Evolutionary conservation across 2,113 vertebrate genomes (phyloP).

Genomic region (Capricornis sumatraensis): DNA sequence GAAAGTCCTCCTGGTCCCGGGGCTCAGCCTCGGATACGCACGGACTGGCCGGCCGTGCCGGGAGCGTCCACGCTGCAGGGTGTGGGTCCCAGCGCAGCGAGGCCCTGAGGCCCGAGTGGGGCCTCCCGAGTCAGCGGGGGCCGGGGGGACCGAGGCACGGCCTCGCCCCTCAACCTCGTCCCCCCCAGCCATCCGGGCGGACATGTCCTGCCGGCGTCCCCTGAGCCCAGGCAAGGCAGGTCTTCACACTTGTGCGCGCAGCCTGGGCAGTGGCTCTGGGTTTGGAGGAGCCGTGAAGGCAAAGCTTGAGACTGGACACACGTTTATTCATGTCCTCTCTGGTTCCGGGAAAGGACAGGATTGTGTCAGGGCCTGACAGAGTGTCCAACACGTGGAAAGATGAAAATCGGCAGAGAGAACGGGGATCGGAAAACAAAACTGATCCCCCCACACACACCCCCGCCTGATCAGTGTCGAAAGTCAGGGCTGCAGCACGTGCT

Average conservation of each 20-base stretch:
- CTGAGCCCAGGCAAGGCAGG: accelerated
- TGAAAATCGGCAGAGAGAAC: neutral
- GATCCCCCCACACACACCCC: accelerated
- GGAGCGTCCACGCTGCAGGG: neutral
- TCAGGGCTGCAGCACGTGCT: accelerated
- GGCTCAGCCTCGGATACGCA: neutral
- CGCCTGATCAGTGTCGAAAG: neutral
- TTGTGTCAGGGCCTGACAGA: neutral
- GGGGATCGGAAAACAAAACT: neutral
- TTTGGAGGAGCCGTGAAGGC: neutral
- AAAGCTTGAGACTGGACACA: neutral
- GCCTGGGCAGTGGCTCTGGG: too few species aligned
- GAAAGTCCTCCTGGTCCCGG: neutral
- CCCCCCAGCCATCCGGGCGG: too few species aligned
- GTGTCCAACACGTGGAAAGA: neutral
- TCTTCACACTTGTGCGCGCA: accelerated
- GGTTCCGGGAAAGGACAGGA: neutral
- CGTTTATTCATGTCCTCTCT: neutral
- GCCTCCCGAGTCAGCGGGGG: neutral
- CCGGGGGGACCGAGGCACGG: accelerated
- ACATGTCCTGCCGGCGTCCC: accelerated
- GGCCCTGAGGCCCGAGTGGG: accelerated
- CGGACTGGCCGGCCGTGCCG: accelerated
- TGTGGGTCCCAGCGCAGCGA: accelerated
- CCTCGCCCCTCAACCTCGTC: accelerated